These are phyloP conservation scores for Teleogryllus occipitalis DNA, from an alignment of 1,140 invertebrate species.

Conservation along the genomic window DNA sequence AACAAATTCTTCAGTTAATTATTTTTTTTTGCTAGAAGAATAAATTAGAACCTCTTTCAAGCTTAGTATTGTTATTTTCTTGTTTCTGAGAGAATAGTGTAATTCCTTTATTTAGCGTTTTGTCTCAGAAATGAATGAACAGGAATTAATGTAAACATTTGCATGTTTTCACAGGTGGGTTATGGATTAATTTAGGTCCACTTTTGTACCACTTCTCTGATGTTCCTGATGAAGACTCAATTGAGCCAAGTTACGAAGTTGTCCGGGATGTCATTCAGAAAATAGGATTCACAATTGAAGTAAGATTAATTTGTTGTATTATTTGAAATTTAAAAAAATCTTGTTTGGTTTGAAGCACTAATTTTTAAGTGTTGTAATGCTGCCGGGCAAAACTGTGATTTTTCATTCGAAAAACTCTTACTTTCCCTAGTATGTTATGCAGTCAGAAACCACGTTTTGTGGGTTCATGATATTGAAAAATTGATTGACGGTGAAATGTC, in stretches of 20 bases:
- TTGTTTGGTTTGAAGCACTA: background rate
- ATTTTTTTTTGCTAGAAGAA: no score
- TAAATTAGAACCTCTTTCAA: no score
- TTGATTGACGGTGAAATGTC: no score
- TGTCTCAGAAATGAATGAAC: background rate
- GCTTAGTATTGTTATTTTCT: background rate
- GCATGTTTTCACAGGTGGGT: constrained; percentile 46
- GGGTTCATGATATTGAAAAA: no score
- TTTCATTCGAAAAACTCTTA: background rate
- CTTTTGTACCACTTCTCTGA: constrained; percentile 93
- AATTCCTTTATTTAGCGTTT: background rate
- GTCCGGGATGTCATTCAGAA: constrained; percentile 71
- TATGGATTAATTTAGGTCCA: constrained; percentile 89
- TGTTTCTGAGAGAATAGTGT: background rate
- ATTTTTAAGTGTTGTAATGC: background rate
- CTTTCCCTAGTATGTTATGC: no score
- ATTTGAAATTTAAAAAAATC: no score
- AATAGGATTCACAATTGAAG: constrained; percentile 81
- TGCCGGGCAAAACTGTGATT: background rate
- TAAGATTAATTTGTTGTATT: constrained; percentile 35
- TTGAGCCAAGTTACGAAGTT: constrained; percentile 88
- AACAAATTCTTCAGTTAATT: no score
- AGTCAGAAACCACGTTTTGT: no score
- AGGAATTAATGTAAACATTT: background rate
- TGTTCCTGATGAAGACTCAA: constrained; percentile 77